Conservation (phyloP, 2,888 invertebrate genomes). For the Rosalia funebris region DNA sequence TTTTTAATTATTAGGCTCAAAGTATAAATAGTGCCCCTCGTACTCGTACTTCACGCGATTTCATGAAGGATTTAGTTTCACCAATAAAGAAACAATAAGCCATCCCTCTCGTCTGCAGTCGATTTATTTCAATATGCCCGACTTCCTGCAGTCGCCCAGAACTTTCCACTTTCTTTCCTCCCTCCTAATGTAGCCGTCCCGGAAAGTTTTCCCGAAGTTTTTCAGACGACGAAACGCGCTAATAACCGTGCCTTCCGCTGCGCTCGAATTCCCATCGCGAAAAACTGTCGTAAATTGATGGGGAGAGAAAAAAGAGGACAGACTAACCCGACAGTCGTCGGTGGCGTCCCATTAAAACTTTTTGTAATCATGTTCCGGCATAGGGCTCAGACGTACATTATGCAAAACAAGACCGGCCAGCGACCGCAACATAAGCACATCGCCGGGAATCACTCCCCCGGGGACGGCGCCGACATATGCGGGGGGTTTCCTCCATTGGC, state of each 20-base stretch:
- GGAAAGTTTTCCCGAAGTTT: not conserved
- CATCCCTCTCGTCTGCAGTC: not conserved
- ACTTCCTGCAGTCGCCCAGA: not conserved
- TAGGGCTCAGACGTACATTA: conserved; percentile 5
- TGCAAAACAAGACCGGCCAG: not conserved
- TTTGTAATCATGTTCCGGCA: conserved; percentile 16
- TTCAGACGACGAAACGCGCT: not conserved
- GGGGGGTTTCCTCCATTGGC: too few relatives aligned
- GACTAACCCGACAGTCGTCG: not conserved
- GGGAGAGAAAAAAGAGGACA: not conserved
- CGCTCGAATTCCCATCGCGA: conserved; percentile 1
- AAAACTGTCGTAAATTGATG: conserved; percentile 22
- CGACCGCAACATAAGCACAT: too few relatives aligned
- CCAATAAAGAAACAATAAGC: too few relatives aligned
- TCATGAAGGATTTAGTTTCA: too few relatives aligned
- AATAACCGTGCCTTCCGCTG: conserved; percentile 2
- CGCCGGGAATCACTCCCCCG: too few relatives aligned
- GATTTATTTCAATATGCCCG: conserved; percentile 7
- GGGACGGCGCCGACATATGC: too few relatives aligned
- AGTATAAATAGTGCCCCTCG: too few relatives aligned
- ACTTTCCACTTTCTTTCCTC: conserved; percentile 13
- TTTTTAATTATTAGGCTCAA: too few relatives aligned
- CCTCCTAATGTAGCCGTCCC: not conserved
- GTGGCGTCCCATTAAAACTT: conserved; percentile 9
- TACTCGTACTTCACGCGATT: too few relatives aligned